These are phyloP conservation scores for Metopia argyrocephala DNA, from an alignment of 2,888 invertebrate species.

Conservation along the genomic window DNA sequence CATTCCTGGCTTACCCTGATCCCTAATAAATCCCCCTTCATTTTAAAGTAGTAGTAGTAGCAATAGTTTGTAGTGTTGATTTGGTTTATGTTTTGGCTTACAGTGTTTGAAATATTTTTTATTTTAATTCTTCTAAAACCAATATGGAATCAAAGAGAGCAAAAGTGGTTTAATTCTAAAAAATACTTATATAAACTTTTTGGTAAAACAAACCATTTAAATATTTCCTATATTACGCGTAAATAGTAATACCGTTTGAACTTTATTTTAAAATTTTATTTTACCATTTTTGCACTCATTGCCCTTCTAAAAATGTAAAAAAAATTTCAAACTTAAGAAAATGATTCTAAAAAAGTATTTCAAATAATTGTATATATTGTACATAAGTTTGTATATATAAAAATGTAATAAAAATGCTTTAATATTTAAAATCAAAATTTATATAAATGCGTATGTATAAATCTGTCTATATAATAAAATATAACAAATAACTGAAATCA, in stretches of 20 bases:
- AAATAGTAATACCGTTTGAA: too few relatives aligned
- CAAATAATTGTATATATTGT: slow-evolving; percentile 22
- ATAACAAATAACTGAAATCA: too few relatives aligned
- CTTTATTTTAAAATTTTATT: too few relatives aligned
- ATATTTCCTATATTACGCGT: too few relatives aligned
- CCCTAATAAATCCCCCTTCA: slow-evolving; percentile 80
- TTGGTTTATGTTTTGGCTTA: not conserved
- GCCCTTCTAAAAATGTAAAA: not conserved
- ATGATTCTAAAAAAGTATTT: not conserved
- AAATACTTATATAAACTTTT: not conserved
- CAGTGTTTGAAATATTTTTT: not conserved
- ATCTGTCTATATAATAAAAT: too few relatives aligned
- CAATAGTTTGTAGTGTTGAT: slow-evolving; percentile 55
- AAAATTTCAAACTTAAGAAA: not conserved
- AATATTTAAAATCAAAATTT: slow-evolving; percentile 36
- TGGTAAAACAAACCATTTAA: too few relatives aligned
- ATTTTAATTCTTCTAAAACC: too few relatives aligned
- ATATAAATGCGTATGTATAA: too few relatives aligned
- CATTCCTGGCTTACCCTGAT: slow-evolving; percentile 81
- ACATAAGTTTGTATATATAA: slow-evolving; percentile 71
- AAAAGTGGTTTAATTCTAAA: not conserved
- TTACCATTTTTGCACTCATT: not conserved
- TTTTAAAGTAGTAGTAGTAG: slow-evolving; percentile 79
- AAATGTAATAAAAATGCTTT: slow-evolving; percentile 48
- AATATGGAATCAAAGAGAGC: not conserved